Evolutionary conservation across 2,797 vertebrate genomes (phyloP), one percentile per base, ranked within the genome.

Genomic region (Coreius guichenoti): DNA sequence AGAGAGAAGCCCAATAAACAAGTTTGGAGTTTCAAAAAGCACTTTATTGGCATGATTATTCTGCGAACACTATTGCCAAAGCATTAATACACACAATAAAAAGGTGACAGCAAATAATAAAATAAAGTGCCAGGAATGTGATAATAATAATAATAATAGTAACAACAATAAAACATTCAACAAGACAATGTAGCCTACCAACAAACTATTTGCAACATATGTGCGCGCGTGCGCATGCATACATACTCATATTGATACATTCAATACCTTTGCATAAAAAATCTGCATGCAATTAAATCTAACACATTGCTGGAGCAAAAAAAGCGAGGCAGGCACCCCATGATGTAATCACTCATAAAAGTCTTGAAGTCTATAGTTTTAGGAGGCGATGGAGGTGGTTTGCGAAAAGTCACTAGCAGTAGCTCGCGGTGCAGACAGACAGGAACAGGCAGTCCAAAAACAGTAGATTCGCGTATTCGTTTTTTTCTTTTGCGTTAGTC

Each of bases 361-460:
- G 81, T 67, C 61, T 86, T 56, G 72, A 31, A 87, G 61, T 47
- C 61, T 65, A 39, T 69, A 80, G 29, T 68, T 69, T 61, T 61
- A 81, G 75, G 54, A 81, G 82, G 70, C 81, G 79, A 86, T 17
- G 70, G n/a, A 67, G 86, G 70, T 89, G 88, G 76, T 70, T 69
- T 86, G 87, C 88, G 87, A 68, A 88, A 94, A 93, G 90, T 93
- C 93, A 83, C 85, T 87, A 58, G 77, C 33, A 8, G 54, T 76
- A 85, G 43, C 74, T 67, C 54, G 26, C 51, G 51, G 36, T n/a
- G 76, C 51, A 49, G n/a, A 45, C 54, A 31, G 80, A 43, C 51
- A 14, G 36, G n/a, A 11, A 74, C n/a, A n/a, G 74, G 23, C 39
- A 43, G 54, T 83, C 61, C 73, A 65, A 51, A 54, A 76, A 23